phyloP scores from a whole-genome alignment of 2,888 invertebrate genomes.

The Drosophila fulvimacula region DNA sequence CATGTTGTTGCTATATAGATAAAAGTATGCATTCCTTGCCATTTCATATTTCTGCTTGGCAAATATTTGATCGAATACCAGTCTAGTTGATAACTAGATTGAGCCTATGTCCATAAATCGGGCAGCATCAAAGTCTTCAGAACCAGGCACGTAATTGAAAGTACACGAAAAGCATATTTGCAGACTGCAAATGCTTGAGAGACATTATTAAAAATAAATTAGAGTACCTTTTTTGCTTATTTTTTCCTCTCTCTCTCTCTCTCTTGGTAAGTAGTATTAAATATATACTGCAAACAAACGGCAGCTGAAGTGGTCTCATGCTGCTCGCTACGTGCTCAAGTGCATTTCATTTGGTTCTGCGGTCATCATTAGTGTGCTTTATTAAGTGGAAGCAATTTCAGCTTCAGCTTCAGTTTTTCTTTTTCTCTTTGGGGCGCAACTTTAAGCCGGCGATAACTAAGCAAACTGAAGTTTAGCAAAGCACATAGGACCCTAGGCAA shows the following conservation, averaged over 20 bases:
- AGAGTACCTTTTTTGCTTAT: conserved; percentile 60
- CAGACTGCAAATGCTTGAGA: conserved; percentile 18
- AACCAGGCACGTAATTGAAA: conserved; percentile 62
- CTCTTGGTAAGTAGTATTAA: conserved; percentile 18
- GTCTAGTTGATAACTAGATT: conserved; percentile 31
- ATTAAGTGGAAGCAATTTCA: conserved; percentile 75
- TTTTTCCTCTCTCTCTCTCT: neutral
- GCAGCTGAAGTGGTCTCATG: conserved; percentile 60
- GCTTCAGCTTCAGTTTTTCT: neutral
- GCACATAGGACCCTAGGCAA: conserved; percentile 9
- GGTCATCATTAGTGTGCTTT: conserved; percentile 81
- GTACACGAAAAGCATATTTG: conserved; percentile 57
- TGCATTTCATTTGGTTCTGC: conserved; percentile 70
- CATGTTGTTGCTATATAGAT: conserved; percentile 1
- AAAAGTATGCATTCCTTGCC: neutral
- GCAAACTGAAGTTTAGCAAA: conserved; percentile 23
- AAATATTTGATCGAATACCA: conserved; percentile 52
- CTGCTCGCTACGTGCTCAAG: conserved; percentile 78
- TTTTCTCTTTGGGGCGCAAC: conserved; percentile 3
- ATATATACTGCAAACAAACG: conserved; percentile 56
- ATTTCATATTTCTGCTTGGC: conserved; percentile 35
- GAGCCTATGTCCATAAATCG: conserved; percentile 17
- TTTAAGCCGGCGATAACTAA: conserved; percentile 33
- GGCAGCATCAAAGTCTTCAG: conserved; percentile 35
- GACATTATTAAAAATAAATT: conserved; percentile 79